Evolutionary conservation across 2,113 vertebrate species (phyloP).

Genomic region (Baryphthengus martii): DNA sequence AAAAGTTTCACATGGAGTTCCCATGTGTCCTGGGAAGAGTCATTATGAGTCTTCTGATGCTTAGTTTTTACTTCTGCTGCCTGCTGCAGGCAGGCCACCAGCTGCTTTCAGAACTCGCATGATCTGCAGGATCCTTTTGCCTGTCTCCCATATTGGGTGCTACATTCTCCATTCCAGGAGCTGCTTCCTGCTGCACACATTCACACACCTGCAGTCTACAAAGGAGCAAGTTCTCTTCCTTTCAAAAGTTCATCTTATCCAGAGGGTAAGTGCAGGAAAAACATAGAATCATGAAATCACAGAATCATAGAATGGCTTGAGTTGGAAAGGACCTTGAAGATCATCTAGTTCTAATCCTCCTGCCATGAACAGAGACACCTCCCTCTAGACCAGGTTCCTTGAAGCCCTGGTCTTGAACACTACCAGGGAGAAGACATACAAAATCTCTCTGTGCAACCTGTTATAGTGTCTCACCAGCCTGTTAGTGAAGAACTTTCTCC

Average conservation of each 20-base stretch:
- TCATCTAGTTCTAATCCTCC: no score
- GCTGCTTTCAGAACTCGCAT: background rate
- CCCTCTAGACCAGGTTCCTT: no score
- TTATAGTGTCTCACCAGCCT: no score
- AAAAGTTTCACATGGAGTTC: background rate
- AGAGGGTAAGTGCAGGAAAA: background rate
- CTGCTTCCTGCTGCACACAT: background rate
- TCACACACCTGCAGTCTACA: background rate
- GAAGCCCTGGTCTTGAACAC: no score
- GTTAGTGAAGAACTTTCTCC: no score
- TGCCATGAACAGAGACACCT: no score
- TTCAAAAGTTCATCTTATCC: background rate
- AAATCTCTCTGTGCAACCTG: no score
- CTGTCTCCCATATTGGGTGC: background rate
- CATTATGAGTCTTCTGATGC: background rate
- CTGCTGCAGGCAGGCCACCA: background rate
- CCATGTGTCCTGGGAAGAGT: background rate
- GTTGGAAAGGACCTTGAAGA: no score
- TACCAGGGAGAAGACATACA: no score
- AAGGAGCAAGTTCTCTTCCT: background rate
- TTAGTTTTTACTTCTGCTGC: background rate
- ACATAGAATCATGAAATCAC: no score
- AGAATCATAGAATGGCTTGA: no score
- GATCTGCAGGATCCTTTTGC: background rate
- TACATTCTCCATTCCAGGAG: background rate